A percentile compares a stretch with the other conserved stretches of the same genome.
Evolutionary conservation across 2,113 vertebrate genomes (phyloP).

Genomic region (Sclerurus mexicanus): DNA sequence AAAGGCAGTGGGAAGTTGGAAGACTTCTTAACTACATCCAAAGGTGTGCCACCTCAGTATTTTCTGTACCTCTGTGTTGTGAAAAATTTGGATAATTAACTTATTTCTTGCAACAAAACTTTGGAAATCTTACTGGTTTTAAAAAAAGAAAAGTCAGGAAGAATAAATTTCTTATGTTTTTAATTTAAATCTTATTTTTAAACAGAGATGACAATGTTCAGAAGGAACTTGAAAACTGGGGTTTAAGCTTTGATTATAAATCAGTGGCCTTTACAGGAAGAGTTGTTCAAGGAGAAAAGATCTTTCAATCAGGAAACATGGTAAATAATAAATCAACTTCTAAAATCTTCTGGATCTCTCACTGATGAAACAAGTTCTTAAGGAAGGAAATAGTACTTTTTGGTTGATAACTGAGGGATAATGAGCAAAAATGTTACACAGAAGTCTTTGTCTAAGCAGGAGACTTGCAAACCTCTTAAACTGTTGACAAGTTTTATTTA

Average conservation of each 20-base stretch:
- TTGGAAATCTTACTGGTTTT: not conserved
- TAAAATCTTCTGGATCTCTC: not conserved
- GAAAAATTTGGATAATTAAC: accelerated
- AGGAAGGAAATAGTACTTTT: not conserved
- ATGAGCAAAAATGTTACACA: accelerated
- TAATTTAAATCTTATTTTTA: slow-evolving; percentile 8
- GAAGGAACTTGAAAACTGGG: slow-evolving; percentile 86
- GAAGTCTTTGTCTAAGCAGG: not conserved
- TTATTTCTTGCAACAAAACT: not conserved
- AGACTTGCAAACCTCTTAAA: not conserved
- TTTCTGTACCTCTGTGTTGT: not conserved
- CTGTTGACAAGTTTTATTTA: not conserved
- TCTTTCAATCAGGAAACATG: slow-evolving; percentile 79
- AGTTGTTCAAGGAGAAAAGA: slow-evolving; percentile 86
- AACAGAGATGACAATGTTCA: slow-evolving; percentile 82
- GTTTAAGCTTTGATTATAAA: slow-evolving; percentile 86
- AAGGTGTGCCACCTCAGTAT: slow-evolving; percentile 61
- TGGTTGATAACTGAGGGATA: not conserved
- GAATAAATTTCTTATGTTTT: not conserved
- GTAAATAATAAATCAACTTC: slow-evolving; percentile 68
- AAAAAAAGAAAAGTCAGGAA: not conserved
- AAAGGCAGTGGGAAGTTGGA: slow-evolving; percentile 81
- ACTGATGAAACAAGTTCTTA: not conserved
- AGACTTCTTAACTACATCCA: slow-evolving; percentile 80
- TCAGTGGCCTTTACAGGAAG: slow-evolving; percentile 83